Percentiles rank a stretch among this genome's conserved stretches.
phyloP scores from a whole-genome alignment of 2,797 vertebrate species.

The Pachyuromys duprasi region DNA sequence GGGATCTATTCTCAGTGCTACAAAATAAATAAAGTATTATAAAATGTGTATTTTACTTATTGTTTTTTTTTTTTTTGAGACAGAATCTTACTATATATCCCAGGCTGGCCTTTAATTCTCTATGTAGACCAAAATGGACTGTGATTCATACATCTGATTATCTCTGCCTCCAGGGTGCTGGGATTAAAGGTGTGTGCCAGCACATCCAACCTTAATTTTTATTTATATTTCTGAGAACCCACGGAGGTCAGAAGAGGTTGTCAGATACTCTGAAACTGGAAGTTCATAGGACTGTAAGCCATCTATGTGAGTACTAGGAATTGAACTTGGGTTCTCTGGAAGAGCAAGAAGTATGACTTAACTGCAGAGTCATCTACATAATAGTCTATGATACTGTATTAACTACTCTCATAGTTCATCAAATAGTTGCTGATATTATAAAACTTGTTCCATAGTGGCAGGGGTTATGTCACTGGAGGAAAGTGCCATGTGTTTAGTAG shows the following conservation, averaged over 20 bases:
- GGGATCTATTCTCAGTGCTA: not conserved
- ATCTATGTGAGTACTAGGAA: not conserved
- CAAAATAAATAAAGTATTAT: not conserved
- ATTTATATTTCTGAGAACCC: not conserved
- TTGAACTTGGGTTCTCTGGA: not conserved
- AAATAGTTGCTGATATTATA: conserved; percentile 18
- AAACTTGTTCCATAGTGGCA: not conserved
- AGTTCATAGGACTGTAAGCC: not conserved
- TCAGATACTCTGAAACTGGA: not conserved
- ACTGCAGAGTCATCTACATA: not conserved
- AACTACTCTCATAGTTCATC: not conserved
- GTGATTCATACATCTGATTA: not conserved
- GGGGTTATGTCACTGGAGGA: conserved; percentile 7
- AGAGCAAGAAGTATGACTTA: not conserved
- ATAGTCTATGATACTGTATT: not conserved
- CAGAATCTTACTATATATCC: not conserved
- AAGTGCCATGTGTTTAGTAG: not conserved
- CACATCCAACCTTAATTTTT: not conserved
- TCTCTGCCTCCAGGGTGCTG: not conserved
- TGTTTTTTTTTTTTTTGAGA: not conserved
- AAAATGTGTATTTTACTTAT: not conserved
- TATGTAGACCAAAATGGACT: not conserved
- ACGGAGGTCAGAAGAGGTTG: not conserved
- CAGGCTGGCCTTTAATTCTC: not conserved
- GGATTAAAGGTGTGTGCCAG: not conserved